Base-by-base conservation (phyloP, 2,888 invertebrate species). In the Nomada goodeniana region DNA sequence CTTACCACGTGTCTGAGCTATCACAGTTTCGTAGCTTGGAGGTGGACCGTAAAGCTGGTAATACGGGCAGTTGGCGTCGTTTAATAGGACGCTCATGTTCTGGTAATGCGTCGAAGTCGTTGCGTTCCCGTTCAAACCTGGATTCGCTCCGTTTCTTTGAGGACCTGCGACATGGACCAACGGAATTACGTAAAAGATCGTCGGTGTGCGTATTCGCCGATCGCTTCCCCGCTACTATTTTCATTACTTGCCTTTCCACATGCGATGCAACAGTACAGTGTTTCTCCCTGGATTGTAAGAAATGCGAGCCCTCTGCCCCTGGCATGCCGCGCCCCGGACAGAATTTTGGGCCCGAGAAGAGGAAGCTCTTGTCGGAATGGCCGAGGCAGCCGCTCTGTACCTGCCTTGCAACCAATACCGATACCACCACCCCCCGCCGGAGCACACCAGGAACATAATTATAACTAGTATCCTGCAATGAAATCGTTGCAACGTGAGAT, bases 371-470 rank as follows among this genome's bases (percentile, higher is more conserved):
- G 83, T 91, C 53, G 93, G 92, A 82, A 93, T 90, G 20, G 92
- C 87, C 29, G 93, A 91, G 29, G 93, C 88, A 5, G 92, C 91
- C 26, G 93, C 91, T 86, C 93, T 90, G 80, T 93, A 94, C 76
- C 94, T 92, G 42, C 93, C 94, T 87, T 94, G 94, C 42, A 94
- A 89, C 93, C 94, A 94, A 82, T 94, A 94, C 72, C 94, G 92
- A 86, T 95, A 95, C 95, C 95, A 95, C 94, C 95, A 95, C n/a
- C 95, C 94, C 63, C 95, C 95, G 55, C 95, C 95, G 72, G 95
- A 95, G 86, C 95, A 95, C 55, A 95, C 93, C 90, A 95, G 91
- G 89, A 95, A 94, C 92, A 95, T 94, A 85, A 95, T 94, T 85
- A 95, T 94, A 55, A 95, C 94, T 89, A 95, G 91, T 80, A 95